Evolutionary conservation across 1,140 invertebrate genomes (phyloP).

Genomic region (Brachionus asplanchnoidis): DNA sequence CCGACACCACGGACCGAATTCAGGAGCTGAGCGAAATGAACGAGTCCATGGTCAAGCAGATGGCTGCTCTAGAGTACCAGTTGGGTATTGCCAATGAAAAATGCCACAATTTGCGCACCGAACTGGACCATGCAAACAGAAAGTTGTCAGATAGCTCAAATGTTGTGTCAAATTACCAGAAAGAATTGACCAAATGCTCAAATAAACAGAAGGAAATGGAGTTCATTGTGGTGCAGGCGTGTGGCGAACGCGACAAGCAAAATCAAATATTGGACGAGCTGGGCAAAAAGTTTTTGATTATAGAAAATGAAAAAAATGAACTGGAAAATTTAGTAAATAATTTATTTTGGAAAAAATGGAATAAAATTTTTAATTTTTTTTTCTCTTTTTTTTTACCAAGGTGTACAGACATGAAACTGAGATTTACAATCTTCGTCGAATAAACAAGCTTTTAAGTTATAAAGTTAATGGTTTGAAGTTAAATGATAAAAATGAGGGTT

Average conservation of each 20-base stretch:
- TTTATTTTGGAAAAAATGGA: neutral
- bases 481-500: neutral
- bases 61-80: neutral
- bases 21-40: neutral
- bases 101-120: neutral
- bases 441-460: neutral
- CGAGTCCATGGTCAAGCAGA: neutral
- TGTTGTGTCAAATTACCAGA: neutral
- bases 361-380: neutral
- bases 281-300: conserved; percentile 24
- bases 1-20: neutral
- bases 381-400: neutral
- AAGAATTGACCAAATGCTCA: neutral
- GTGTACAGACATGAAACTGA: conserved; percentile 4
- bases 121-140: neutral
- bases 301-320: conserved; percentile 28
- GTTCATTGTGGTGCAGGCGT: neutral
- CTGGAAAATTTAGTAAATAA: conserved; percentile 32
- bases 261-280: conserved; percentile 24
- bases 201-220: conserved; percentile 28
- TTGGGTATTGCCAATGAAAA: neutral
- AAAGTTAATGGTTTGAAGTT: neutral
- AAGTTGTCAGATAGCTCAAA: neutral
- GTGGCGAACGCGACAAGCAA: conserved; percentile 23
- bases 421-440: neutral